A percentile compares a stretch with the other conserved stretches of the same genome.
Conservation (phyloP, 2,888 invertebrate species). For the Steinernema hermaphroditum region DNA sequence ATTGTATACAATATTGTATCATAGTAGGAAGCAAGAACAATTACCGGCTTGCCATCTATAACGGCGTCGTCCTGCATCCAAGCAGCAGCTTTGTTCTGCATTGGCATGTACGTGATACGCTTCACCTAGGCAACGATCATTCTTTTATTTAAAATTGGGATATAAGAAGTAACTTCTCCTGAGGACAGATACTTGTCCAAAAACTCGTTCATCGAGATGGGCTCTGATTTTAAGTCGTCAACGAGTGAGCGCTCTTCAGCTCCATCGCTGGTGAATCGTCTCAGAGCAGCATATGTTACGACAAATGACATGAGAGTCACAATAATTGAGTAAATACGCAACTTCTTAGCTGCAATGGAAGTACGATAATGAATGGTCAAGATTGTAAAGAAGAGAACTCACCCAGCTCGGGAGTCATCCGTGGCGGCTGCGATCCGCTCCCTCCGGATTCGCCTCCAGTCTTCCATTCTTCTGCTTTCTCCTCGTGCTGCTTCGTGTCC, state of each 20-base stretch:
- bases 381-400: too few relatives aligned
- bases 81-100: conserved; percentile 8
- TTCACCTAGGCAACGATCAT: not conserved
- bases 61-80: conserved; percentile 29
- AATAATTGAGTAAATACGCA: conserved; percentile 24
- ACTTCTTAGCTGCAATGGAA: conserved; percentile 13
- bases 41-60: conserved; percentile 30
- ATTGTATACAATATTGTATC: not conserved
- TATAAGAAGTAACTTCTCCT: conserved; percentile 19
- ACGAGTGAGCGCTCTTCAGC: not conserved
- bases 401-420: not conserved
- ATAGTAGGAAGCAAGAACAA: not conserved
- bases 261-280: not conserved
- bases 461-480: not conserved
- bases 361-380: too few relatives aligned
- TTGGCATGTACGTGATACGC: conserved; percentile 22
- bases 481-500: not conserved
- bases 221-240: not conserved
- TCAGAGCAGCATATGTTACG: conserved; percentile 1
- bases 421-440: not conserved
- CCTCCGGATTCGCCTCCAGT: not conserved
- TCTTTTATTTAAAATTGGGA: not conserved
- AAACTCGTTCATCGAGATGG: conserved; percentile 29
- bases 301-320: conserved; percentile 27
- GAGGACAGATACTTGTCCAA: conserved; percentile 19